Conservation (phyloP, 2,113 vertebrate species). For the Spea bombifrons region DNA sequence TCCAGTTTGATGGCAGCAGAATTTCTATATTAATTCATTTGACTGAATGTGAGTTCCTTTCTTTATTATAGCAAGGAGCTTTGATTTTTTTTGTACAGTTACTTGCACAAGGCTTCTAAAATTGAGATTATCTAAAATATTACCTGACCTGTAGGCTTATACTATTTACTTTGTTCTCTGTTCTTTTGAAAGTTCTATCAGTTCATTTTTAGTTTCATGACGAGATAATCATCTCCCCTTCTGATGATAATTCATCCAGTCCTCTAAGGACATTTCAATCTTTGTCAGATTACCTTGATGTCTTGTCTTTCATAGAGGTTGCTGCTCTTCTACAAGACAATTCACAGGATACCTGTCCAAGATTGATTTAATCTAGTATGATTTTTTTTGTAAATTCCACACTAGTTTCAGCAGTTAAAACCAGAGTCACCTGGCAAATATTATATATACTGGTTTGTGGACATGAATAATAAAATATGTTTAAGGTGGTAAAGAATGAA, state of each 20-base stretch:
- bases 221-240: background rate
- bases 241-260: background rate
- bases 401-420: too few species aligned
- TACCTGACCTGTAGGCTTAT: background rate
- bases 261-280: background rate
- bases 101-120: background rate
- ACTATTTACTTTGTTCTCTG: background rate
- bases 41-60: background rate
- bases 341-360: too few species aligned
- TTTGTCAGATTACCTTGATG: conserved; percentile 1
- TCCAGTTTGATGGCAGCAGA: background rate
- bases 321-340: too few species aligned
- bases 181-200: background rate
- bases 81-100: background rate
- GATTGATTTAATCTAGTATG: too few species aligned
- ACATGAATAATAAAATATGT: too few species aligned
- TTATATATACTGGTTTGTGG: too few species aligned
- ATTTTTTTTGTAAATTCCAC: too few species aligned
- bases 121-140: conserved; percentile 1
- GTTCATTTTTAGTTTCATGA: background rate
- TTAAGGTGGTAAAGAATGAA: too few species aligned
- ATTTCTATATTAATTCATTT: background rate
- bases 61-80: too few species aligned
- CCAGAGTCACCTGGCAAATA: too few species aligned
- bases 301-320: background rate